Conservation (phyloP, 2,797 vertebrate species). For the Setipinna tenuifilis region DNA sequence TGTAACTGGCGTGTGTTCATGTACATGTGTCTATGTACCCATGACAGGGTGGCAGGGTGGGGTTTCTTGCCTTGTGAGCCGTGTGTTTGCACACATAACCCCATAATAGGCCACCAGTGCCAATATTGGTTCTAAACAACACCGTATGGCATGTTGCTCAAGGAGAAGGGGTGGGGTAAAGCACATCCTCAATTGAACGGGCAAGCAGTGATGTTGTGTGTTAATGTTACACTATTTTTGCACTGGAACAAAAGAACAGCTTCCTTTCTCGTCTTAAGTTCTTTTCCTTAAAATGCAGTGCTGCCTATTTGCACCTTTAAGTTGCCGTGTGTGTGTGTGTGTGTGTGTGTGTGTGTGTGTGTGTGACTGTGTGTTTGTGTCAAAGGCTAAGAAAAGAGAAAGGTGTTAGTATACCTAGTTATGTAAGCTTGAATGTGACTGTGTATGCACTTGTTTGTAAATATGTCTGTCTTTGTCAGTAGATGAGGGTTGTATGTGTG, state of each 20-base stretch:
- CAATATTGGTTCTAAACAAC: not conserved
- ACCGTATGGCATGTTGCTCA: not conserved
- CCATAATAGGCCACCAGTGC: not conserved
- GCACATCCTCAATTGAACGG: not conserved
- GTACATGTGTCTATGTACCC: slow-evolving; percentile 18
- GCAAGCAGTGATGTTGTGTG: not conserved
- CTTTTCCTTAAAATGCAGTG: not conserved
- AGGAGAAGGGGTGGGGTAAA: not conserved
- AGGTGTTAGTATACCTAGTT: no score
- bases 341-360: not conserved
- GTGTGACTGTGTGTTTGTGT: no score
- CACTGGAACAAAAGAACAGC: not conserved
- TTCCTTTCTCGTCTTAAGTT: not conserved
- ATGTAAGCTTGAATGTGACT: no score
- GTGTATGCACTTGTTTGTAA: no score
- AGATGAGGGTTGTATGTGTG: no score
- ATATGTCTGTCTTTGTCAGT: no score
- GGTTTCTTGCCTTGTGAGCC: not conserved
- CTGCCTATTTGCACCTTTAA: slow-evolving; percentile 13
- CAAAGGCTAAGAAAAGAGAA: no score
- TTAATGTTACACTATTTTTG: not conserved
- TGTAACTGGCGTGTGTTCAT: slow-evolving; percentile 36
- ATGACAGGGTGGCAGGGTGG: not conserved
- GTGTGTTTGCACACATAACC: not conserved
- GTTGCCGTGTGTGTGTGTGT: not conserved